Evolutionary conservation across 2,797 vertebrate genomes (phyloP).

Genomic region (Megaceryle alcyon): DNA sequence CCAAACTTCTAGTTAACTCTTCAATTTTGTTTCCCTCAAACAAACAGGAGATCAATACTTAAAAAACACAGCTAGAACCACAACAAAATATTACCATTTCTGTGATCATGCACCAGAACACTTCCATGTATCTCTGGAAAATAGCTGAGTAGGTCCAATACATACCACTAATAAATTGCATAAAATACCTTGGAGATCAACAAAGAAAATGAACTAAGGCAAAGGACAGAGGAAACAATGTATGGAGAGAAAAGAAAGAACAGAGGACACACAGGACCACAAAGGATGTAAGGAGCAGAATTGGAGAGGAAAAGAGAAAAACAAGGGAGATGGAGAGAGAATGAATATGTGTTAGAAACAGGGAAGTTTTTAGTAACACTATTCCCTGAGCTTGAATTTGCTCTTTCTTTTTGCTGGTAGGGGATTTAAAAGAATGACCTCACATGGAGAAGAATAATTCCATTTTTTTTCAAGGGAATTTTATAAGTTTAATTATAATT

Average conservation of each 20-base stretch:
- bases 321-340: not conserved
- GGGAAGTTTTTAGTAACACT: not conserved
- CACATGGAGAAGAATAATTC: not conserved
- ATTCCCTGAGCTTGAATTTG: not conserved
- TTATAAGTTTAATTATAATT: not conserved
- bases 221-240: not conserved
- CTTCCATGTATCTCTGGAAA: not conserved
- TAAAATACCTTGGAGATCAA: not conserved
- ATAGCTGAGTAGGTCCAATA: not conserved
- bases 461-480: not conserved
- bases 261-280: not conserved
- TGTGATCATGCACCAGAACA: not conserved
- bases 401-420: not conserved
- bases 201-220: not conserved
- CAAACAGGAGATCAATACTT: not conserved
- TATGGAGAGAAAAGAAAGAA: not conserved
- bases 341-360: not conserved
- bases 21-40: not conserved
- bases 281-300: not conserved
- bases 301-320: not conserved
- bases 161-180: not conserved
- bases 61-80: not conserved
- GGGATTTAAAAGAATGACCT: not conserved
- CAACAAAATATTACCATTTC: not conserved
- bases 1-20: not conserved